These are phyloP conservation scores for Drosophila sp. DNA, from an alignment of 1,140 invertebrate species.

Conservation along the genomic window DNA sequence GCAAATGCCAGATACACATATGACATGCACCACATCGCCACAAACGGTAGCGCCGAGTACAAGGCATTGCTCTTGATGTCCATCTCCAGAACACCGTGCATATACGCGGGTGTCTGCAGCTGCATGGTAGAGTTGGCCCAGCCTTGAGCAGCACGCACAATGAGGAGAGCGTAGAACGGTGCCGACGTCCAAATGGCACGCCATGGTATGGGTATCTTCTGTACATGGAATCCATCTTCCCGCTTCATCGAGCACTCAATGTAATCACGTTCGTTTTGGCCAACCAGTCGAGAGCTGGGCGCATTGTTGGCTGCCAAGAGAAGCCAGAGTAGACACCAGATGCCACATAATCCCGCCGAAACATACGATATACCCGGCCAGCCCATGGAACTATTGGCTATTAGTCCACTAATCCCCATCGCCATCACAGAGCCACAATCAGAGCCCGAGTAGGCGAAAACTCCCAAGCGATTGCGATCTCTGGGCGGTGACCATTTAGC, in stretches of 20 bases:
- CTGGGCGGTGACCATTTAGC: slow-evolving; percentile 85
- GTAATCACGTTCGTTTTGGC: slow-evolving; percentile 86
- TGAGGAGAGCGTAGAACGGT: slow-evolving; percentile 93
- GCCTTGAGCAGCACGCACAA: slow-evolving; percentile 94
- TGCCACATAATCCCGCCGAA: slow-evolving; percentile 88
- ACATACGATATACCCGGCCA: slow-evolving; percentile 93
- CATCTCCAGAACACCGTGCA: slow-evolving; percentile 89
- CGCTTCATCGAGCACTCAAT: slow-evolving; percentile 86
- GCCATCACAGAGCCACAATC: slow-evolving; percentile 91
- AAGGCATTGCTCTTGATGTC: slow-evolving; percentile 91
- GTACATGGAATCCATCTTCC: slow-evolving; percentile 68
- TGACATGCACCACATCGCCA: slow-evolving; percentile 89
- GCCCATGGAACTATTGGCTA: slow-evolving; percentile 88
- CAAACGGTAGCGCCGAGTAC: slow-evolving; percentile 91
- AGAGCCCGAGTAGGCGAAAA: slow-evolving; percentile 87
- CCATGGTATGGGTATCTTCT: slow-evolving; percentile 88
- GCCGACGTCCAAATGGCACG: slow-evolving; percentile 89
- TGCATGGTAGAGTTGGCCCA: slow-evolving; percentile 97
- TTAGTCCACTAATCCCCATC: slow-evolving; percentile 87
- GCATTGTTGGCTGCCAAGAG: slow-evolving; percentile 89
- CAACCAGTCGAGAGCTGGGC: slow-evolving; percentile 86
- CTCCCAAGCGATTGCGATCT: slow-evolving; percentile 87
- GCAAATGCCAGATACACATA: slow-evolving; percentile 86
- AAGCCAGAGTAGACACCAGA: slow-evolving; percentile 88
- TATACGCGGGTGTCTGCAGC: slow-evolving; percentile 91